A percentile compares a stretch with the other conserved stretches of the same genome.
Conservation (phyloP, 1,140 invertebrate genomes). For the Pseudoatta argentina region DNA sequence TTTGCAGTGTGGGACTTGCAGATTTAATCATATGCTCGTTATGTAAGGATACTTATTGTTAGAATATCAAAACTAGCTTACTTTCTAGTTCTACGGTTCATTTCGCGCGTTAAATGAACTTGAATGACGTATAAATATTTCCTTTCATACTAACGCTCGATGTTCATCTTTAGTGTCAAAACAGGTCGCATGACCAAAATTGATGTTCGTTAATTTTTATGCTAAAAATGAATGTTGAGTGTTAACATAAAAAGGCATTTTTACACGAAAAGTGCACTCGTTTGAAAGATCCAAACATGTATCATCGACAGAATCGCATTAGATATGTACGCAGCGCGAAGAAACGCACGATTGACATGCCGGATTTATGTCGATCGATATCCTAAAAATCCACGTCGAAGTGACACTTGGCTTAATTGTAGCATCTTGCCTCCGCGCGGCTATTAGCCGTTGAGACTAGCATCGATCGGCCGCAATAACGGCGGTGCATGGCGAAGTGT, state of each 20-base stretch:
- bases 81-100: neutral
- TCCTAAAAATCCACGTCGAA: neutral
- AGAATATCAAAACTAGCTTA: too few species aligned
- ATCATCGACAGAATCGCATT: neutral
- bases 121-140: neutral
- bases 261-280: neutral
- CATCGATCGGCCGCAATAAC: slow-evolving; percentile 65
- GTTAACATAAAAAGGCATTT: too few species aligned
- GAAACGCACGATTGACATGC: neutral
- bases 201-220: too few species aligned
- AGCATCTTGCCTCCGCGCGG: slow-evolving; percentile 55
- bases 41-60: neutral
- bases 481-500: slow-evolving; percentile 65
- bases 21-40: slow-evolving; percentile 7
- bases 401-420: slow-evolving; percentile 60
- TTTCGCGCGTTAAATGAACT: neutral
- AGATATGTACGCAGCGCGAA: neutral
- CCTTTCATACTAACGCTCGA: too few species aligned
- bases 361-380: neutral
- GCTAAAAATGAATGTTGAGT: too few species aligned
- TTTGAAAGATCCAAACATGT: neutral
- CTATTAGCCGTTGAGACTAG: slow-evolving; percentile 58
- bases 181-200: too few species aligned
- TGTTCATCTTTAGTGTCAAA: too few species aligned
- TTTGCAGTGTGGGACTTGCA: neutral